Evolutionary conservation across 92 coral and sea anemone species (phyloP).

Genomic region (Anthopleura xanthogrammica): DNA sequence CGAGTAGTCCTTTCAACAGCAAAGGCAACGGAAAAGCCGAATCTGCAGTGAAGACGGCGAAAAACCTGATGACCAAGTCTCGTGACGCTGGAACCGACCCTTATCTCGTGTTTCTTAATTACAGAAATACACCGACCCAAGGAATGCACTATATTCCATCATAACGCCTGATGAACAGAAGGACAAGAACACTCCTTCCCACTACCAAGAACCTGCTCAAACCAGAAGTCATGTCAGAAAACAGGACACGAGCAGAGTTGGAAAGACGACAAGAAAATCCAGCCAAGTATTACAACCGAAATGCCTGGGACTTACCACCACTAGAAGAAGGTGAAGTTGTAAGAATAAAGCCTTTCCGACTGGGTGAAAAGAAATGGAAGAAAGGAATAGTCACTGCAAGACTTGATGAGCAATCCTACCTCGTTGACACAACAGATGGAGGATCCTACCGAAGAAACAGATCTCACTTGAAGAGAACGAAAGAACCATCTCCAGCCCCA

Average conservation of each 20-base stretch:
- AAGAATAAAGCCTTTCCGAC: slow-evolving; percentile 33
- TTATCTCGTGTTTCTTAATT: neutral
- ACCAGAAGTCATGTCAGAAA: neutral
- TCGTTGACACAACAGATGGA: slow-evolving; percentile 29
- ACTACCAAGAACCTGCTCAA: neutral
- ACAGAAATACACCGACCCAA: slow-evolving; percentile 11
- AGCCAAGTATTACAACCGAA: slow-evolving; percentile 3
- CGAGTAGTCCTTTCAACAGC: slow-evolving; percentile 19
- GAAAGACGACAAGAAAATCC: slow-evolving; percentile 11
- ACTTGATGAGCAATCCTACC: slow-evolving; percentile 36
- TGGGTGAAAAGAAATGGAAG: slow-evolving; percentile 31
- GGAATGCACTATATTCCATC: neutral
- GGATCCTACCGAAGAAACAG: slow-evolving; percentile 26
- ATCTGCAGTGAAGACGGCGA: neutral
- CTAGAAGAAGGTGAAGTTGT: slow-evolving; percentile 17
- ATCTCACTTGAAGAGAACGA: slow-evolving; percentile 17
- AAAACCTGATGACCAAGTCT: slow-evolving; percentile 25
- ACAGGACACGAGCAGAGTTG: neutral
- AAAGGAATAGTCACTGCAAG: slow-evolving; percentile 27
- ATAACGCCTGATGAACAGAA: slow-evolving; percentile 3
- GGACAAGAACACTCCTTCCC: neutral
- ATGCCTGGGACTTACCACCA: slow-evolving; percentile 3
- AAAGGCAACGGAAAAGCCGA: slow-evolving; percentile 24
- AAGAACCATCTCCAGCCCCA: neutral
- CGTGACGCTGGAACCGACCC: slow-evolving; percentile 14